These are phyloP conservation scores for Eupithecia tripunctaria DNA, from an alignment of 2,888 invertebrate genomes.

Conservation along the genomic window DNA sequence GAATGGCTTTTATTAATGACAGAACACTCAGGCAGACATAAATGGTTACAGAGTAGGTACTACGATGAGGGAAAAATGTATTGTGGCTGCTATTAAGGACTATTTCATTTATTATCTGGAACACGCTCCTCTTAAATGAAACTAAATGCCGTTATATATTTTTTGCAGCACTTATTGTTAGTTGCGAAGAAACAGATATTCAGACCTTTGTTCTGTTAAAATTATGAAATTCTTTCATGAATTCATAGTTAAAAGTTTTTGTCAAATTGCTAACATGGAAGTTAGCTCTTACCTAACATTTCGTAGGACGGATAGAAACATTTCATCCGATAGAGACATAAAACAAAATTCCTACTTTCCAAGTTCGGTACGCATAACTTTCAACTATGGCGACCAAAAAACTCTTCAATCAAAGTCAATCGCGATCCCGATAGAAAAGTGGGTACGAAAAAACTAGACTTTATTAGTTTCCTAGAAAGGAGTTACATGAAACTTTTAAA, in stretches of 20 bases:
- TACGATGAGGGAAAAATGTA: conserved; percentile 42
- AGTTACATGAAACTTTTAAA: conserved; percentile 33
- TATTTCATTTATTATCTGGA: conserved; percentile 53
- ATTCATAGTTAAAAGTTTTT: neutral
- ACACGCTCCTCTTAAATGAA: conserved; percentile 47
- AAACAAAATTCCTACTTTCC: neutral
- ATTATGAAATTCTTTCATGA: too few species aligned
- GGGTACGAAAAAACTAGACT: conserved; percentile 32
- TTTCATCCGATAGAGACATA: neutral
- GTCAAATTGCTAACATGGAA: neutral
- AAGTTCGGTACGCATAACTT: neutral
- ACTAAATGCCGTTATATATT: conserved; percentile 41
- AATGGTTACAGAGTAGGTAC: conserved; percentile 36
- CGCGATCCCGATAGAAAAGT: conserved; percentile 7
- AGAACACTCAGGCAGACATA: conserved; percentile 39
- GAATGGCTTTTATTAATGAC: conserved; percentile 38
- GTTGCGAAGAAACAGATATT: neutral
- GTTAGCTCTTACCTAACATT: neutral
- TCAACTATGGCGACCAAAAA: neutral
- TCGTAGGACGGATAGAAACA: neutral
- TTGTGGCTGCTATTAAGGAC: conserved; percentile 49
- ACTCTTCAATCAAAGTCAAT: conserved; percentile 16
- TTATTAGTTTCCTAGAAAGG: conserved; percentile 35
- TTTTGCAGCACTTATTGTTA: conserved; percentile 33
- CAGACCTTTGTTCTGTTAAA: too few species aligned